Percentiles rank a stretch among this genome's conserved stretches.
phyloP scores from a whole-genome alignment of 2,888 invertebrate genomes.

The Tanytarsus gracilentus region DNA sequence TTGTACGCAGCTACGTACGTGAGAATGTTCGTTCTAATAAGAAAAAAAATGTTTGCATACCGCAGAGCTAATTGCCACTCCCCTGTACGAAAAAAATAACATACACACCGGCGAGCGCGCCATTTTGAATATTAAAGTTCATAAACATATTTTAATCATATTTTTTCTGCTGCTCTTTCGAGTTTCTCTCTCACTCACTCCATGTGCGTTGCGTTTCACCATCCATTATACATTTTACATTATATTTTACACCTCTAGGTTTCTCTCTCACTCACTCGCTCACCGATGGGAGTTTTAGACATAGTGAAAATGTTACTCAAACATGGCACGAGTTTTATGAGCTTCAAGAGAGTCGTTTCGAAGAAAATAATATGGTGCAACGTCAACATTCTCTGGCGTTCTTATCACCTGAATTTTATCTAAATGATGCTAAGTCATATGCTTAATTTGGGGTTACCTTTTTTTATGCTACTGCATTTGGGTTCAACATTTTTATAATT shows the following conservation, averaged over 20 bases:
- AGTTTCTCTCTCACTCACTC: neutral
- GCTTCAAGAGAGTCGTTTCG: neutral
- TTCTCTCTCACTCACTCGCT: neutral
- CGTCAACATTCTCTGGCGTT: neutral
- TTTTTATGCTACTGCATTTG: no score
- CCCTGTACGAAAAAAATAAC: constrained; percentile 1
- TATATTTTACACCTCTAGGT: constrained; percentile 9
- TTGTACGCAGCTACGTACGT: neutral
- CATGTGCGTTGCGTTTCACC: neutral
- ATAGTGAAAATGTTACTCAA: neutral
- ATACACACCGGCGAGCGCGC: constrained; percentile 14
- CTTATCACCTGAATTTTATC: neutral
- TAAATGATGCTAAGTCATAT: neutral
- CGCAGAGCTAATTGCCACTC: constrained; percentile 22
- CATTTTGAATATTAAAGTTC: constrained; percentile 30
- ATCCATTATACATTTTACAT: constrained; percentile 15
- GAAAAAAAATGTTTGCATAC: neutral
- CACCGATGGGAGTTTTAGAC: neutral
- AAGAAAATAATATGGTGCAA: neutral
- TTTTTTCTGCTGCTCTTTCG: neutral
- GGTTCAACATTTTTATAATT: no score
- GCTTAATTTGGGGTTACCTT: no score
- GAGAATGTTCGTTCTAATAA: neutral
- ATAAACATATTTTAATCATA: constrained; percentile 29
- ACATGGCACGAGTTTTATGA: constrained; percentile 7